A percentile compares a stretch with the other conserved stretches of the same genome.
Evolutionary conservation across 2,797 vertebrate species (phyloP).

Genomic region (Darevskia mixta): DNA sequence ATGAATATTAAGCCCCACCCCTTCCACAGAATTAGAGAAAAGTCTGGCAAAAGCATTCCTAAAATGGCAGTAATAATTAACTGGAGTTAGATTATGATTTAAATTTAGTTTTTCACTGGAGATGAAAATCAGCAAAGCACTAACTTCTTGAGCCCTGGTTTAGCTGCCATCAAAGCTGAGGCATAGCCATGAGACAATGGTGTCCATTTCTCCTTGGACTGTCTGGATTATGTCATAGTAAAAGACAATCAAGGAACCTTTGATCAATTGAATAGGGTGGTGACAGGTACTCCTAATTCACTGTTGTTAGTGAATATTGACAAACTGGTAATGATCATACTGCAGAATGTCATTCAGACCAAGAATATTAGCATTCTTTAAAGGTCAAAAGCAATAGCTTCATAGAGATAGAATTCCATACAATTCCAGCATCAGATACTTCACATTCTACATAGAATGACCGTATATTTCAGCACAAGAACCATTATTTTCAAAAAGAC

Average conservation of each 20-base stretch:
- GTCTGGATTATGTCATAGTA: constrained; percentile 73
- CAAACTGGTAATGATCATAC: constrained; percentile 85
- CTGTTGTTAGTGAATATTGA: constrained; percentile 88
- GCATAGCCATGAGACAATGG: constrained; percentile 1
- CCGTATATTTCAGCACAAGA: background rate
- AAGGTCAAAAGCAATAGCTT: constrained; percentile 84
- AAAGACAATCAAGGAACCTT: constrained; percentile 83
- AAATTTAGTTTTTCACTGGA: background rate
- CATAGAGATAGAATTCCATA: constrained; percentile 62
- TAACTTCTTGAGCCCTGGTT: background rate
- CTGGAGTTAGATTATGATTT: background rate
- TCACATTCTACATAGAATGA: background rate
- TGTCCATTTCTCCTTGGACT: constrained; percentile 54
- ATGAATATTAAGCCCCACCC: background rate
- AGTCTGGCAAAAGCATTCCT: background rate
- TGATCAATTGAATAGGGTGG: constrained; percentile 85
- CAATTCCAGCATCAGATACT: constrained; percentile 18
- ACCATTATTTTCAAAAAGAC: background rate
- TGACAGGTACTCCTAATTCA: constrained; percentile 86
- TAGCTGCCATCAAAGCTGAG: background rate
- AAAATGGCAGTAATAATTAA: background rate
- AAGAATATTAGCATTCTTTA: constrained; percentile 86
- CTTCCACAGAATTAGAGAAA: background rate
- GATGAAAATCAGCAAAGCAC: constrained; percentile 3
- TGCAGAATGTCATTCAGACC: constrained; percentile 81